These are phyloP conservation scores for Pseudomyrmex cubaensis DNA, from an alignment of 1,140 invertebrate species.

Conservation along the genomic window DNA sequence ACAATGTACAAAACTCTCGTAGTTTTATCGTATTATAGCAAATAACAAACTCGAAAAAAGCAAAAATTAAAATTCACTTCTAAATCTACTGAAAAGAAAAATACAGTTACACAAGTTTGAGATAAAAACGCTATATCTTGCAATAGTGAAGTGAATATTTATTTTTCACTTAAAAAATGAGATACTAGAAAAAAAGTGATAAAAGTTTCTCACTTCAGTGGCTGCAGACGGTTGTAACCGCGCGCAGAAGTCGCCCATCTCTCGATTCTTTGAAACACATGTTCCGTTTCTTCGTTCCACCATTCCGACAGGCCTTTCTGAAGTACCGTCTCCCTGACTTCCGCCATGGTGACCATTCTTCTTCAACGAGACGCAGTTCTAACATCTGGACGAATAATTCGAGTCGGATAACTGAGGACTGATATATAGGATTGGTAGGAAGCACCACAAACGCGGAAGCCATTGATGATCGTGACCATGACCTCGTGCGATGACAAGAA, in stretches of 20 bases:
- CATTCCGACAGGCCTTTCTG: constrained; percentile 79
- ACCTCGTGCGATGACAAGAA: constrained; percentile 17
- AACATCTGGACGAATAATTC: constrained; percentile 12
- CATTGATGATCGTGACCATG: constrained; percentile 66
- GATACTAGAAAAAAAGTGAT: too few relatives aligned
- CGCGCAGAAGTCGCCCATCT: constrained; percentile 79
- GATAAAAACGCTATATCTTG: too few relatives aligned
- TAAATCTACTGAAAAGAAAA: too few relatives aligned
- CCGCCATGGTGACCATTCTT: constrained; percentile 22
- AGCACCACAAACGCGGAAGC: constrained; percentile 74
- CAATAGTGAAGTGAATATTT: too few relatives aligned
- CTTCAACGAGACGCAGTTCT: background rate
- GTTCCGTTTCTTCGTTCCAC: constrained; percentile 82
- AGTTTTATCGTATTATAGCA: too few relatives aligned
- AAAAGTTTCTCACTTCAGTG: constrained; percentile 62
- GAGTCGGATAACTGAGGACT: background rate
- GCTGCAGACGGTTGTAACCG: constrained; percentile 81
- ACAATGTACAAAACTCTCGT: too few relatives aligned
- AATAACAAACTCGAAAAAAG: too few relatives aligned
- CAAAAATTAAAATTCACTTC: too few relatives aligned
- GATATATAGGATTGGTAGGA: constrained; percentile 72
- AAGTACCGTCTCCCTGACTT: constrained; percentile 39
- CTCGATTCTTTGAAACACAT: constrained; percentile 81
- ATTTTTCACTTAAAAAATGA: too few relatives aligned
- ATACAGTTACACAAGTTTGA: too few relatives aligned